These are phyloP conservation scores for Peromyscus aztecus DNA, from an alignment of 2,797 vertebrate species.

Conservation along the genomic window DNA sequence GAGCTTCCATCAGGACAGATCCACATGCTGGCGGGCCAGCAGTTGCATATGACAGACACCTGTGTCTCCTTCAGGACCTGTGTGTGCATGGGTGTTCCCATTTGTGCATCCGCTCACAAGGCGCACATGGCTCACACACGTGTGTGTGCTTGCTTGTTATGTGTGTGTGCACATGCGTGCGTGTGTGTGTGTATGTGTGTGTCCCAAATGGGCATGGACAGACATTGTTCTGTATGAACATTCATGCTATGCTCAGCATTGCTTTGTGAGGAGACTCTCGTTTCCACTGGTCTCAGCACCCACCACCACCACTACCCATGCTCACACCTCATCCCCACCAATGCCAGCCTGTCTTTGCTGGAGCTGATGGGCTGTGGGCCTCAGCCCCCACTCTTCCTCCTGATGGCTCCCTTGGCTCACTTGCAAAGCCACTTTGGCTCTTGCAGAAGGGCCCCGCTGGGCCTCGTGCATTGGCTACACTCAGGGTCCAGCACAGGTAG, in stretches of 20 bases:
- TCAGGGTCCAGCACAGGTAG: not conserved
- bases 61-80: not conserved
- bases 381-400: not conserved
- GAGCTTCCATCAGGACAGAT: not conserved
- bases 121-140: not conserved
- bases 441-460: not conserved
- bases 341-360: not conserved
- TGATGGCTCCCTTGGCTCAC: not conserved
- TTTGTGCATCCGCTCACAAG: not conserved
- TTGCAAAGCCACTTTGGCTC: not conserved
- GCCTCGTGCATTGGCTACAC: not conserved
- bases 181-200: not conserved
- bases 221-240: not conserved
- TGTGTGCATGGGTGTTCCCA: accelerated
- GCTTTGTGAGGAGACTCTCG: not conserved
- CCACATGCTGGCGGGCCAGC: accelerated
- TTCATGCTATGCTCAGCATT: accelerated
- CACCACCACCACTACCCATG: not conserved
- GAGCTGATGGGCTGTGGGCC: not conserved
- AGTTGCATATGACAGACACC: accelerated
- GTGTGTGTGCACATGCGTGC: not conserved
- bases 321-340: not conserved
- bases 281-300: not conserved
- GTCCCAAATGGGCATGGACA: not conserved
- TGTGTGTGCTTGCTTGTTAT: not conserved